Base-by-base conservation (phyloP, 2,888 invertebrate species). In the Mesochorus sp. region DNA sequence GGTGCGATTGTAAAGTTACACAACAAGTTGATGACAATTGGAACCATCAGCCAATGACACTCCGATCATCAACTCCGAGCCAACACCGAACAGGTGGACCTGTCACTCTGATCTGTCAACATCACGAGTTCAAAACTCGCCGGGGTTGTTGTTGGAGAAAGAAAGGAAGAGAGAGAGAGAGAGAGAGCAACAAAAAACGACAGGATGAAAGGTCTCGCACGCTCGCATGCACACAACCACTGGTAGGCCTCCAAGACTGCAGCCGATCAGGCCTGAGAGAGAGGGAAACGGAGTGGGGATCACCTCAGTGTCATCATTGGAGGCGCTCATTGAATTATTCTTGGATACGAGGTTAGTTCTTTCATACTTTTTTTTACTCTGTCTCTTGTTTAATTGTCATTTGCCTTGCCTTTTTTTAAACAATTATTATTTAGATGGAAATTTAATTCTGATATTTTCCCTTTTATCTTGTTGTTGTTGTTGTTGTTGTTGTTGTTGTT, bases 1-100 rank as follows among this genome's bases (percentile, higher is more conserved):
- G 53, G 34, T 55, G 67, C 42, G 24, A 53, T 55, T 57, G 12
- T 34, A 59, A 59, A 61, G 47, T 74, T 67, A 31, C 49, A 42
- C 28, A n/a, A n/a, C n/a, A 17, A 31, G 74, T 28, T 8, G 31
- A 42, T 42, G 73, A 64, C 31, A 62, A 21, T 34, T 47, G 17
- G 31, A 42, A 47, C 28, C 3, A 14, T 47, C 42, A 12, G n/a
- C 12, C 14, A 26, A 57, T 51, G 62, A 51, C 17, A 34, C 39
- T 47, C 53, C 24, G 39, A 78, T 81, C 81, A 80, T 75, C 83
- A 81, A 76, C 73, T 80, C 80, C 73, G 79, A 37, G n/a, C n/a
- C n/a, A 26, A 19, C 24, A 44, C 24, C 70, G 59, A 53, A 61
- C 59, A 8, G 74, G 5, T 39, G 28, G 31, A 59, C 42, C 59